phyloP scores from a whole-genome alignment of 2,113 vertebrate genomes.

The Ardeotis arabs region DNA sequence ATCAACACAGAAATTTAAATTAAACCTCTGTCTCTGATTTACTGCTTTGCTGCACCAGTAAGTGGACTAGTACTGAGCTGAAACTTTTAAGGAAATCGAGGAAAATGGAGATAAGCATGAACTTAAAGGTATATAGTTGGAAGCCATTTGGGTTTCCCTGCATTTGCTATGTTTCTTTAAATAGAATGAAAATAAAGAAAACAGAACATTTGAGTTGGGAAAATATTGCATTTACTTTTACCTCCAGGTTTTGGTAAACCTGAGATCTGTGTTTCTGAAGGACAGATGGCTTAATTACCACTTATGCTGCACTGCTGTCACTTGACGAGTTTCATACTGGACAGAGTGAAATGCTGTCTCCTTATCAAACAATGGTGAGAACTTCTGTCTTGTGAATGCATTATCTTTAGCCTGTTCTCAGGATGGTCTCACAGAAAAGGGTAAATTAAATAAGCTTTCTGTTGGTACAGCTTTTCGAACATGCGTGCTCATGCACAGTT shows the following conservation, averaged over 20 bases:
- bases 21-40: background rate
- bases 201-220: background rate
- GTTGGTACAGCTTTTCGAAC: background rate
- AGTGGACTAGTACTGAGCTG: background rate
- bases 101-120: background rate
- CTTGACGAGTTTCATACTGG: background rate
- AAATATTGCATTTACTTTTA: background rate
- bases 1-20: background rate
- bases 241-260: background rate
- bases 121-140: background rate
- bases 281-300: background rate
- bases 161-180: background rate
- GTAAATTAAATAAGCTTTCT: background rate
- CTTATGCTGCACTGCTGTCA: background rate
- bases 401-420: background rate
- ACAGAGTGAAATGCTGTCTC: background rate
- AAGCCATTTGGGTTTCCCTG: background rate
- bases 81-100: background rate
- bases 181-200: background rate
- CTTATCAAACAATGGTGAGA: background rate
- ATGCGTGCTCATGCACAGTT: fast-evolving
- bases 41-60: background rate
- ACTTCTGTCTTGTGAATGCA: background rate
- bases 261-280: background rate
- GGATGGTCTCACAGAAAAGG: background rate